Percentiles rank a stretch among this genome's conserved stretches.
Evolutionary conservation across 1,140 invertebrate species (phyloP).

Genomic region (Mycetomoellerius zeteki): DNA sequence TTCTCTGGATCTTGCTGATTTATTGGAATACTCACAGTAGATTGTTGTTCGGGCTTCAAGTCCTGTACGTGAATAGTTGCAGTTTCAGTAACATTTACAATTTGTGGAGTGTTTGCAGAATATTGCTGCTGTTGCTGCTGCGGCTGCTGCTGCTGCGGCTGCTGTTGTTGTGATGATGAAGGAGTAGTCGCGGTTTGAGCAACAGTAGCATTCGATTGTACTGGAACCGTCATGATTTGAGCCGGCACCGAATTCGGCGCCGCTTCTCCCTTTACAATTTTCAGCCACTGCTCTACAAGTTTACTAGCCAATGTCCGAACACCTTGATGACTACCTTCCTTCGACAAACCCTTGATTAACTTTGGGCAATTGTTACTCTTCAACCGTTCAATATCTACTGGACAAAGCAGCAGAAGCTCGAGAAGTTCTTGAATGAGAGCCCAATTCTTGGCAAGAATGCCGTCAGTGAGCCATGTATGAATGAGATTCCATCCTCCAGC

Average conservation of each 20-base stretch:
- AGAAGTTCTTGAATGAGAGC: conserved; percentile 94
- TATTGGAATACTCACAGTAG: conserved; percentile 56
- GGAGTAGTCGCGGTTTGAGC: conserved; percentile 26
- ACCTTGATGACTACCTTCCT: conserved; percentile 92
- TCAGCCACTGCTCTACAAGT: conserved; percentile 96
- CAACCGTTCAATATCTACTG: conserved; percentile 95
- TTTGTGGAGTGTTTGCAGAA: conserved; percentile 64
- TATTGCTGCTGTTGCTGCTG: conserved; percentile 56
- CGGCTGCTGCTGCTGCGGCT: conserved; percentile 49
- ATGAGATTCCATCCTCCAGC: conserved; percentile 96
- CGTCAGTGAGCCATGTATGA: conserved; percentile 95
- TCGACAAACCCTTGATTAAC: conserved; percentile 95
- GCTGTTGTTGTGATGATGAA: not conserved
- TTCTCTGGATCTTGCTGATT: conserved; percentile 65
- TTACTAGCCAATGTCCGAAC: conserved; percentile 91
- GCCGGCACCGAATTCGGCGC: conserved; percentile 82
- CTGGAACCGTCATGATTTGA: conserved; percentile 77
- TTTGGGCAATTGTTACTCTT: conserved; percentile 97
- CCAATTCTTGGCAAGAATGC: conserved; percentile 93
- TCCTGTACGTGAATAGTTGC: conserved; percentile 71
- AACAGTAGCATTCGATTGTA: conserved; percentile 27
- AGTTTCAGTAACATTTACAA: conserved; percentile 54
- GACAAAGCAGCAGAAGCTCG: conserved; percentile 93
- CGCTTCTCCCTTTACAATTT: conserved; percentile 92
- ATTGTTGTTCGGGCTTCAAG: conserved; percentile 56